Conservation (phyloP, 2,888 invertebrate genomes). For the Lissocephala sabroskyi region DNA sequence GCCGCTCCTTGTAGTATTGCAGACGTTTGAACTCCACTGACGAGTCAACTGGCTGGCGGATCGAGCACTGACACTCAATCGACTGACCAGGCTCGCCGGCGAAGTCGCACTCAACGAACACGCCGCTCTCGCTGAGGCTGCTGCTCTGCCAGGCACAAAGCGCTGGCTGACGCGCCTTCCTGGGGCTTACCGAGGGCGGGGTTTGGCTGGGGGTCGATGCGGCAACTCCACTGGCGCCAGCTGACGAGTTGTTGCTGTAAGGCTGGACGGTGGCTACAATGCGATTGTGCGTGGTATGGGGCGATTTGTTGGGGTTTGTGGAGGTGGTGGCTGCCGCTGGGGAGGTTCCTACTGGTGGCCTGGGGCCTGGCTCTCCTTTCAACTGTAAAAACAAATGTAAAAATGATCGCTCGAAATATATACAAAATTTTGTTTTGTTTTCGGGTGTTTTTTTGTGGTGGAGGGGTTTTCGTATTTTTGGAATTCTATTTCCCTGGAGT, state of each 20-base stretch:
- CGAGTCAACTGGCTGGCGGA: slow-evolving; percentile 63
- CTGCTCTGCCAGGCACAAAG: slow-evolving; percentile 68
- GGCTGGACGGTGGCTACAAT: slow-evolving; percentile 80
- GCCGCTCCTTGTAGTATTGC: slow-evolving; percentile 79
- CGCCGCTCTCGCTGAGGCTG: slow-evolving; percentile 82
- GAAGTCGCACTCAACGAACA: slow-evolving; percentile 78
- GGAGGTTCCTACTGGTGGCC: too few relatives aligned
- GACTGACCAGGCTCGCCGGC: slow-evolving; percentile 35
- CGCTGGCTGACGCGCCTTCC: slow-evolving; percentile 27
- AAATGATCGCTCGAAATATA: too few relatives aligned
- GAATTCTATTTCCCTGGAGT: too few relatives aligned
- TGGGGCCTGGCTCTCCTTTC: too few relatives aligned
- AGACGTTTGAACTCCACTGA: slow-evolving; percentile 74
- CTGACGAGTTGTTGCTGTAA: slow-evolving; percentile 71
- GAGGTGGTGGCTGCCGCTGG: background rate
- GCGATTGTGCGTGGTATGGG: slow-evolving; percentile 56
- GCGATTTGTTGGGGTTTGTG: slow-evolving; percentile 22
- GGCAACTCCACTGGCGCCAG: too few relatives aligned
- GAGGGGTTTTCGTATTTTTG: too few relatives aligned
- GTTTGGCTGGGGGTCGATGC: too few relatives aligned
- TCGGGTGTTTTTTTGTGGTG: too few relatives aligned
- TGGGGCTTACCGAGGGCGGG: slow-evolving; percentile 49
- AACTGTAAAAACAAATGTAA: too few relatives aligned
- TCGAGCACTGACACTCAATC: slow-evolving; percentile 75
- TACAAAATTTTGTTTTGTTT: too few relatives aligned